phyloP scores from a whole-genome alignment of 2,113 vertebrate genomes.

The Tilapia sparmanii region DNA sequence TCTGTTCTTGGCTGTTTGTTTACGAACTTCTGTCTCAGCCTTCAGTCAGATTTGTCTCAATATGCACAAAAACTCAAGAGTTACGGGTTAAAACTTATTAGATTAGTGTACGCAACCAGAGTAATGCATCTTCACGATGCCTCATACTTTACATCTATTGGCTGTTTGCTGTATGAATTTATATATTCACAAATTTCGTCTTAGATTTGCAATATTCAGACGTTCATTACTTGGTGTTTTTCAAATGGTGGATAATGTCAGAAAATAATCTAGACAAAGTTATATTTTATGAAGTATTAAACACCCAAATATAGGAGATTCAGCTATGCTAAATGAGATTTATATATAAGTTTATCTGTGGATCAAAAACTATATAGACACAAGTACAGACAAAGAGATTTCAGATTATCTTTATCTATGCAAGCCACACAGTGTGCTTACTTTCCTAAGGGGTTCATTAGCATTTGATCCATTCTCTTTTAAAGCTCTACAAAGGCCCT shows the following conservation, averaged over 20 bases:
- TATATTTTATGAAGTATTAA: neutral
- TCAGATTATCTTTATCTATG: neutral
- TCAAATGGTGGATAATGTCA: neutral
- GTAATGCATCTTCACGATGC: neutral
- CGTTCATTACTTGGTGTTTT: neutral
- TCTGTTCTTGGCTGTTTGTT: neutral
- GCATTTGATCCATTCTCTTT: neutral
- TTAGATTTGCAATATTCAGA: neutral
- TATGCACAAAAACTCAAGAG: neutral
- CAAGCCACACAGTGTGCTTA: neutral
- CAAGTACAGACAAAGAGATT: neutral
- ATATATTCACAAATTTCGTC: neutral
- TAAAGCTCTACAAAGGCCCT: neutral
- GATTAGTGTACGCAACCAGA: neutral
- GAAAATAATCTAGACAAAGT: neutral
- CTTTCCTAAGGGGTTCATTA: neutral
- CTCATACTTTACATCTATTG: neutral
- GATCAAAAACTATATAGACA: neutral
- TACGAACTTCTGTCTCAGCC: neutral
- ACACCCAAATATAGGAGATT: neutral
- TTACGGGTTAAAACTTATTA: neutral
- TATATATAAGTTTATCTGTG: neutral
- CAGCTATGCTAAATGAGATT: neutral
- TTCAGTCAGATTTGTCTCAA: conserved; percentile 5
- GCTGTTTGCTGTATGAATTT: neutral